Conservation (phyloP, 2,797 vertebrate genomes). For the Phoebastria nigripes region DNA sequence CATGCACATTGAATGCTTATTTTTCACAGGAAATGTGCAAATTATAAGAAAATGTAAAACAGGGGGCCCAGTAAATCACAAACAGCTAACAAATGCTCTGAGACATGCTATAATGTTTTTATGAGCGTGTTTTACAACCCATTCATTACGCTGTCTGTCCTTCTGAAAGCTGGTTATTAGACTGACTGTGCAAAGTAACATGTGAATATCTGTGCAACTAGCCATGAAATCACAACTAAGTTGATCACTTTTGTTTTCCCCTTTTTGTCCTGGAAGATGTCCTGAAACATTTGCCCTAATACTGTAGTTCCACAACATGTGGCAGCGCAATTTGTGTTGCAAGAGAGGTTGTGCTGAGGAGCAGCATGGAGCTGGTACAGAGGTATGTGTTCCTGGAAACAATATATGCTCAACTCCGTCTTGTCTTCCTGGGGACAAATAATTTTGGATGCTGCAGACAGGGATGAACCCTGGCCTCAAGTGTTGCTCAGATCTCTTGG, state of each 20-base stretch:
- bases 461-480: background rate
- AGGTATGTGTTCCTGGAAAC: background rate
- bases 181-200: constrained; percentile 65
- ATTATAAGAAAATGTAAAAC: constrained; percentile 68
- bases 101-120: constrained; percentile 74
- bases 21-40: constrained; percentile 71
- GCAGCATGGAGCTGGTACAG: accelerated
- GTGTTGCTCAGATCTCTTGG: background rate
- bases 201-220: constrained; percentile 68
- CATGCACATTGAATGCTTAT: constrained; percentile 58
- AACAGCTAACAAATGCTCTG: constrained; percentile 68
- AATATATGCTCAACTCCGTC: background rate
- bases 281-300: background rate
- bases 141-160: constrained; percentile 77
- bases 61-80: constrained; percentile 66
- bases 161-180: constrained; percentile 77
- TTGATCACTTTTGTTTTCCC: background rate
- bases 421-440: background rate
- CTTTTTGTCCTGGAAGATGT: background rate
- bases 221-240: constrained; percentile 68
- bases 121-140: constrained; percentile 74
- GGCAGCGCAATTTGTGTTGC: accelerated
- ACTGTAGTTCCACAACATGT: accelerated
- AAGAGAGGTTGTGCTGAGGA: background rate
- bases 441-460: background rate